Evolutionary conservation across 2,113 vertebrate species (phyloP).

Genomic region (Tympanuchus pallidicinctus): DNA sequence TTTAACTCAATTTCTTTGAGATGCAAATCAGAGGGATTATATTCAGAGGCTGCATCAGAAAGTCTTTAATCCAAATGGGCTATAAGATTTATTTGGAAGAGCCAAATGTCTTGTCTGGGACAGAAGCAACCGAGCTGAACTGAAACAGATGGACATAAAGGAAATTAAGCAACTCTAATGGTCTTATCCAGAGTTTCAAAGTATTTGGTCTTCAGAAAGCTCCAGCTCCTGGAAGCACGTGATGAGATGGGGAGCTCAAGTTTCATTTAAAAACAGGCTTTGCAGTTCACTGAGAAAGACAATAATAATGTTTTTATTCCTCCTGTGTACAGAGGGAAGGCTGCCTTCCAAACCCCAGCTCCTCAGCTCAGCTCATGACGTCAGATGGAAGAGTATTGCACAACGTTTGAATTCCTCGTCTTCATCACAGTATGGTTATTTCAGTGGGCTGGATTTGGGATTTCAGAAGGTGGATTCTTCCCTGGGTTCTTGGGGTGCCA

Average conservation of each 20-base stretch:
- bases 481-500: too few relatives aligned
- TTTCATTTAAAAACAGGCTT: constrained; percentile 65
- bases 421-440: not conserved
- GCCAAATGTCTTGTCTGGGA: constrained; percentile 69
- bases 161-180: constrained; percentile 71
- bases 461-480: not conserved
- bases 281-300: constrained; percentile 55
- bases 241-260: constrained; percentile 24
- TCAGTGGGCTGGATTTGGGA: not conserved
- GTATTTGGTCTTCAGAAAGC: constrained; percentile 40
- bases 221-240: constrained; percentile 50
- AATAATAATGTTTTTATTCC: constrained; percentile 37
- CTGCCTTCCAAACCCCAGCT: constrained; percentile 21
- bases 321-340: not conserved
- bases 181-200: constrained; percentile 61
- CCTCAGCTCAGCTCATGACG: not conserved
- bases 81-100: constrained; percentile 67
- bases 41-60: constrained; percentile 46
- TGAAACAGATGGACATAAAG: constrained; percentile 67
- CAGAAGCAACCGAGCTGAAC: constrained; percentile 66
- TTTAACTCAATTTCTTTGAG: constrained; percentile 68
- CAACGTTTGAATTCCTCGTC: fast-evolving
- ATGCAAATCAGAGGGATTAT: constrained; percentile 68
- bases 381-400: not conserved
- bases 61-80: constrained; percentile 70